A percentile compares a stretch with the other conserved stretches of the same genome.
phyloP scores from a whole-genome alignment of 2,888 invertebrate genomes.

The Coecobrya sp. region DNA sequence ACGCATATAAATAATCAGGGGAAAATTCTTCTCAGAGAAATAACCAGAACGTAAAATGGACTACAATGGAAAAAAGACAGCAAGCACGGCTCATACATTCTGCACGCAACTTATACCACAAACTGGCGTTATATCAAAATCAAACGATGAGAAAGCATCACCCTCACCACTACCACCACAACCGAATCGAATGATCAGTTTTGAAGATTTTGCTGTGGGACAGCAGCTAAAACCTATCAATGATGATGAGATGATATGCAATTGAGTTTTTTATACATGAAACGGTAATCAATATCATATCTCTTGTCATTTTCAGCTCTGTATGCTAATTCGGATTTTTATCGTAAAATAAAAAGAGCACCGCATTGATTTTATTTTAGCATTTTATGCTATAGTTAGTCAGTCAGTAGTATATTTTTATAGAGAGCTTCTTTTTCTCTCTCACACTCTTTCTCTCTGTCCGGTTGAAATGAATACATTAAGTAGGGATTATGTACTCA shows the following conservation, averaged over 20 bases:
- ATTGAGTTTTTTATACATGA: background rate
- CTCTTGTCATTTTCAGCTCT: constrained; percentile 53
- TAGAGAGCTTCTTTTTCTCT: background rate
- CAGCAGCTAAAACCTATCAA: constrained; percentile 19
- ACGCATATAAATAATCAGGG: no score
- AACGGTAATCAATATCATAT: constrained; percentile 52
- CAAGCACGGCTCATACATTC: background rate
- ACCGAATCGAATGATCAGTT: background rate
- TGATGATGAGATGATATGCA: no score
- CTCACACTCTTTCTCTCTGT: constrained; percentile 2
- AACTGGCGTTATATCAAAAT: no score
- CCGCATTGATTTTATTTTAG: constrained; percentile 55
- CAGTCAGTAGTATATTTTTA: constrained; percentile 23
- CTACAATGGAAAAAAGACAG: background rate
- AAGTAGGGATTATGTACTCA: background rate
- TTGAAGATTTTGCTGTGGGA: constrained; percentile 1
- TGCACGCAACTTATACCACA: no score
- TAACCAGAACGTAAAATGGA: no score
- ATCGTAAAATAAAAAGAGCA: constrained; percentile 48
- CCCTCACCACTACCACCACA: background rate
- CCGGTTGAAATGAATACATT: constrained; percentile 61
- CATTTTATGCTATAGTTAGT: constrained; percentile 35
- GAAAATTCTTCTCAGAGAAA: no score
- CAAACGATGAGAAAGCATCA: constrained; percentile 26
- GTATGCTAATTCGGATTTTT: constrained; percentile 55